Conservation (phyloP, 2,113 vertebrate species). For the Cheirogaleus medius region DNA sequence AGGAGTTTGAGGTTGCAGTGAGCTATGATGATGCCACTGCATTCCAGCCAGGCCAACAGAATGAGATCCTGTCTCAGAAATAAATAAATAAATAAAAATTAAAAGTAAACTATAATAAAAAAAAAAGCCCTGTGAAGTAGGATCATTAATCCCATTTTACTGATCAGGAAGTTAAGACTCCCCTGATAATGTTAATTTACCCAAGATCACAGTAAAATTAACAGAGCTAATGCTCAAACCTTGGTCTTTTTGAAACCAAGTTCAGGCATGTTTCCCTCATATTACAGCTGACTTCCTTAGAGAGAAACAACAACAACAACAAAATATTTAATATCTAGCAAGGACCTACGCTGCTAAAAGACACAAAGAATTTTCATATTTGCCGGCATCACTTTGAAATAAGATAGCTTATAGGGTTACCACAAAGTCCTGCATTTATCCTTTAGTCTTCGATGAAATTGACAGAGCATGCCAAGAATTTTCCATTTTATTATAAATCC, state of each 20-base stretch:
- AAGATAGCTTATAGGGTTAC: neutral
- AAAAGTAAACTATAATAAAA: neutral
- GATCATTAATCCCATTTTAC: neutral
- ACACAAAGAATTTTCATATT: neutral
- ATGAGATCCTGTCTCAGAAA: too few species aligned
- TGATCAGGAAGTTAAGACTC: neutral
- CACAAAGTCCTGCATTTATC: slow-evolving; percentile 43
- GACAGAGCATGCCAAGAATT: slow-evolving; percentile 52
- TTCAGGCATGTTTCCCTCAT: neutral
- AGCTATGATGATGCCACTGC: too few species aligned
- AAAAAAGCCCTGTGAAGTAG: neutral
- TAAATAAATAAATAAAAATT: too few species aligned
- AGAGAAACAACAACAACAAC: neutral
- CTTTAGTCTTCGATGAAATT: slow-evolving; percentile 63
- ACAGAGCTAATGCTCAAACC: neutral
- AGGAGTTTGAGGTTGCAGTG: too few species aligned
- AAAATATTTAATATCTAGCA: neutral
- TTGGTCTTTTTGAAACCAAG: neutral
- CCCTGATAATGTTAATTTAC: neutral
- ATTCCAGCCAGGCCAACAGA: too few species aligned
- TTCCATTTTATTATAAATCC: slow-evolving; percentile 67
- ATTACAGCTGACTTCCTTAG: neutral
- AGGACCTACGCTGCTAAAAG: neutral
- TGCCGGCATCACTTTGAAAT: neutral
- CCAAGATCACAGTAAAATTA: neutral